Percentiles rank a stretch among this genome's conserved stretches.
These are phyloP conservation scores for Biston betularia DNA, from an alignment of 2,888 invertebrate species.

Conservation along the genomic window DNA sequence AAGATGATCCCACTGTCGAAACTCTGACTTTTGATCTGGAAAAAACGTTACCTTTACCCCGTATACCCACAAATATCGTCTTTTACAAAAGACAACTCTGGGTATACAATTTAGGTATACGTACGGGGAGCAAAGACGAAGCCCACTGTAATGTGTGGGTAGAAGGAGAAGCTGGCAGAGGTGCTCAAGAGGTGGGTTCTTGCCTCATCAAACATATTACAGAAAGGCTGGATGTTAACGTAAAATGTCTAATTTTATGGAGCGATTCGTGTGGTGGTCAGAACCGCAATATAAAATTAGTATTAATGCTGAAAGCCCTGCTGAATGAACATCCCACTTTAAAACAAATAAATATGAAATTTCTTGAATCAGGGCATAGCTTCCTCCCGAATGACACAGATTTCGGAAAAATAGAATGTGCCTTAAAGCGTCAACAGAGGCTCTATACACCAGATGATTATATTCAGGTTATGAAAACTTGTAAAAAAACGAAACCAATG, in stretches of 20 bases:
- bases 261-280: slow-evolving; percentile 32
- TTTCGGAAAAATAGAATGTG: neutral
- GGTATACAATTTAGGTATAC: slow-evolving; percentile 45
- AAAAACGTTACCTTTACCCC: slow-evolving; percentile 40
- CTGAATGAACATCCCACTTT: neutral
- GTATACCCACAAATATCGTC: slow-evolving; percentile 44
- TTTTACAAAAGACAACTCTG: slow-evolving; percentile 48
- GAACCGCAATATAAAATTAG: slow-evolving; percentile 26
- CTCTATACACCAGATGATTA: neutral
- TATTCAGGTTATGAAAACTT: neutral
- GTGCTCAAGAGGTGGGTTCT: neutral
- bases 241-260: slow-evolving; percentile 30
- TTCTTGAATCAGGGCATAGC: neutral
- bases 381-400: neutral
- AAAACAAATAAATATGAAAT: neutral
- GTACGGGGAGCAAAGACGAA: slow-evolving; percentile 22
- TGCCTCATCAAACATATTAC: slow-evolving; percentile 22
- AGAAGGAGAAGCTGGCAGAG: slow-evolving; percentile 33
- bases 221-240: slow-evolving; percentile 7
- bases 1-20: neutral
- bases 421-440: neutral
- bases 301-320: slow-evolving; percentile 28
- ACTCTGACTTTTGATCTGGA: neutral
- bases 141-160: slow-evolving; percentile 42
- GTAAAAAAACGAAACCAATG: neutral